Conservation (phyloP, 64 coral and sea anemone species). For the Actinia equina region DNA sequence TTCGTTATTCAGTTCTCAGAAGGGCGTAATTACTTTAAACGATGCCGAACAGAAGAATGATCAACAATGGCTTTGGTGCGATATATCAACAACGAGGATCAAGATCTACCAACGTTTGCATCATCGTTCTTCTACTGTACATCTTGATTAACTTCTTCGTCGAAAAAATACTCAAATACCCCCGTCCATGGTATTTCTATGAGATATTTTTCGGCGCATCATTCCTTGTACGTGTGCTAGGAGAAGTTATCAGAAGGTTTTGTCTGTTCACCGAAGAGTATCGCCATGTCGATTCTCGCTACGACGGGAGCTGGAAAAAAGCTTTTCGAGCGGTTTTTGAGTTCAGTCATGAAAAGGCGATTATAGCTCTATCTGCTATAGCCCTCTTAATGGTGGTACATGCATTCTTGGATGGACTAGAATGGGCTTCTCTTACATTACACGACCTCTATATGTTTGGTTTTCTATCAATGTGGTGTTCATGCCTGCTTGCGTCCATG, state of each 20-base stretch:
- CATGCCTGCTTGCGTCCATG: slow-evolving; percentile 33
- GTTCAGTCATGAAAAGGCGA: background rate
- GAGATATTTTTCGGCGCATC: slow-evolving; percentile 26
- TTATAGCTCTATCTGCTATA: background rate
- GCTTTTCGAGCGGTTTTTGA: slow-evolving; percentile 39
- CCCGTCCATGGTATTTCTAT: background rate
- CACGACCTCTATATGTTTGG: background rate
- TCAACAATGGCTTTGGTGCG: slow-evolving; percentile 55
- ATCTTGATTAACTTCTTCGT: background rate
- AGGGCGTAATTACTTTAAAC: background rate
- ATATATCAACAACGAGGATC: slow-evolving; percentile 44
- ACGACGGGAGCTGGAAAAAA: slow-evolving; percentile 33
- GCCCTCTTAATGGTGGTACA: background rate
- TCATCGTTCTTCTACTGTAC: background rate
- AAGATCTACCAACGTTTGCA: background rate
- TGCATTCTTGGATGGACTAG: background rate
- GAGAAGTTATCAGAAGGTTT: slow-evolving; percentile 39
- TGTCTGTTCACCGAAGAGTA: slow-evolving; percentile 76
- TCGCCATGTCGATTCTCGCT: slow-evolving; percentile 46
- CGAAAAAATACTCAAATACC: background rate
- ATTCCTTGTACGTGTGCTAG: slow-evolving; percentile 10
- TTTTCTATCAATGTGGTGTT: slow-evolving; percentile 43
- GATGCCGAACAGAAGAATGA: background rate
- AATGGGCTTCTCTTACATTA: background rate
- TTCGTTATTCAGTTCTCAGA: background rate